These are phyloP conservation scores for Poicephalus meyeri DNA, from an alignment of 2,113 vertebrate species.

Conservation along the genomic window DNA sequence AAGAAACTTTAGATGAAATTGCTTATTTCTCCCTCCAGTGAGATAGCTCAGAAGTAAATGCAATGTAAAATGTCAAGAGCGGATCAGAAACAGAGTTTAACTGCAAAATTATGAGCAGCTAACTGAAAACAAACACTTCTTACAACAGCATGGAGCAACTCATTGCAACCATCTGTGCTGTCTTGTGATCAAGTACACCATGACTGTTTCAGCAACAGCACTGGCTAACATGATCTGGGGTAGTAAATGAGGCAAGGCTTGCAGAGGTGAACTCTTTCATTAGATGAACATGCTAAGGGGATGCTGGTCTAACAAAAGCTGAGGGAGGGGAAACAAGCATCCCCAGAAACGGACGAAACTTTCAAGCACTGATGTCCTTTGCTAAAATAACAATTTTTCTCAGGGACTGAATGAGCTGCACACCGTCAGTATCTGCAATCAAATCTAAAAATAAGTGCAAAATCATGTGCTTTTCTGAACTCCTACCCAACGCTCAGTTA, in stretches of 20 bases:
- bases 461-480: neutral
- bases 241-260: neutral
- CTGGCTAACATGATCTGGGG: neutral
- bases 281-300: neutral
- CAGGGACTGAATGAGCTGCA: neutral
- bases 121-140: neutral
- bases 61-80: neutral
- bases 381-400: neutral
- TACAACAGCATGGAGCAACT: neutral
- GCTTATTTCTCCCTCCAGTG: neutral
- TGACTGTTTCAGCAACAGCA: neutral
- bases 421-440: neutral
- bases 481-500: neutral
- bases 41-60: neutral
- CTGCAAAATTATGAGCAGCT: neutral
- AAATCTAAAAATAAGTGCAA: neutral
- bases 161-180: neutral
- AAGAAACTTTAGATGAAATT: neutral
- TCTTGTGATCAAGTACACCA: neutral
- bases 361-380: neutral
- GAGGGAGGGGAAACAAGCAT: rapidly evolving
- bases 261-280: neutral
- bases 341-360: neutral
- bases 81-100: neutral
- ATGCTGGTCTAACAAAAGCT: neutral